A percentile compares a stretch with the other conserved stretches of the same genome.
Conservation (phyloP, 2,888 invertebrate species). For the Myathropa florea region DNA sequence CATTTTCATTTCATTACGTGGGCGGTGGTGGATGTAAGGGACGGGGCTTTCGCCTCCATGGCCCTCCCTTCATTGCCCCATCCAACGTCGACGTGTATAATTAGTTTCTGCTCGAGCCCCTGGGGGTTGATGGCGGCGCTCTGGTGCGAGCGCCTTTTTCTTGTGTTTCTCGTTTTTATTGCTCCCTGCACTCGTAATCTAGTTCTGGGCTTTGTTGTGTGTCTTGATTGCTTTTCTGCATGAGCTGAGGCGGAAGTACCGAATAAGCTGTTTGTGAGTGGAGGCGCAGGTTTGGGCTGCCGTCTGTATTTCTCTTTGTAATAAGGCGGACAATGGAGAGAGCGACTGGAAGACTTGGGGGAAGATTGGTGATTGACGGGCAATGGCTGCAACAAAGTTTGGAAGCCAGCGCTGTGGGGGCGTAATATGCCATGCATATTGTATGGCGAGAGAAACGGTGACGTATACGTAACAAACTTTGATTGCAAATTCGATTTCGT, state of each 20-base stretch:
- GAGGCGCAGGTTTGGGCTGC: background rate
- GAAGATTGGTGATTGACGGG: background rate
- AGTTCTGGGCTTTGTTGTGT: slow-evolving; percentile 37
- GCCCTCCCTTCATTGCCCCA: too few relatives aligned
- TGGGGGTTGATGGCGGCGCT: slow-evolving; percentile 14
- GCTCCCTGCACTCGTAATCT: slow-evolving; percentile 42
- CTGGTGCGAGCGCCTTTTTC: background rate
- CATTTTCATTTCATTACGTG: slow-evolving; percentile 66
- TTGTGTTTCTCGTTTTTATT: slow-evolving; percentile 19
- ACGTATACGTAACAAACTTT: background rate
- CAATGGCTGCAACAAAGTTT: background rate
- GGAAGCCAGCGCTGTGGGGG: background rate
- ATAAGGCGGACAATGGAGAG: background rate
- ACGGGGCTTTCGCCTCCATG: background rate
- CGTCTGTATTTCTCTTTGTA: background rate
- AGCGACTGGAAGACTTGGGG: background rate
- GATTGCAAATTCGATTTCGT: background rate
- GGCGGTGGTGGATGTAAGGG: slow-evolving; percentile 24
- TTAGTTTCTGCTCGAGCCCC: slow-evolving; percentile 26
- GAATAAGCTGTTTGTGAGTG: background rate
- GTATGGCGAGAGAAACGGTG: background rate
- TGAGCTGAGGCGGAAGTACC: slow-evolving; percentile 36
- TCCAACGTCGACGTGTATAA: too few relatives aligned
- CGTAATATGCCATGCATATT: background rate
- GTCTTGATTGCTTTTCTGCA: slow-evolving; percentile 57